Conservation (phyloP, 2,113 vertebrate species). For the Eubucco bourcierii region DNA sequence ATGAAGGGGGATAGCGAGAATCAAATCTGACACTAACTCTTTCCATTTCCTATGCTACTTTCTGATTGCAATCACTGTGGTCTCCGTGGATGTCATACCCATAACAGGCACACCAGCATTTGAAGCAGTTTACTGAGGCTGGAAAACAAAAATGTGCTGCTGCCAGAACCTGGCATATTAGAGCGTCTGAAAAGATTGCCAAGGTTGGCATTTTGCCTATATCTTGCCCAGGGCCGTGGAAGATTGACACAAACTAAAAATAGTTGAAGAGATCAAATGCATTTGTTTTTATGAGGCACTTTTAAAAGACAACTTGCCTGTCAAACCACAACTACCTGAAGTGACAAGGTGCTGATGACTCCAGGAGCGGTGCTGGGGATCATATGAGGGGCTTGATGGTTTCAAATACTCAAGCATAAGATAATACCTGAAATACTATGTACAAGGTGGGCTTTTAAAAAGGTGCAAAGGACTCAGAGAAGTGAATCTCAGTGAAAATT, state of each 20-base stretch:
- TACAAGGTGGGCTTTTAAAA: not conserved
- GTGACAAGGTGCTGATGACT: not conserved
- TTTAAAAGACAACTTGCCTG: not conserved
- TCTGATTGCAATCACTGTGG: conserved; percentile 52
- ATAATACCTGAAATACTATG: not conserved
- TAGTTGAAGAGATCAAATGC: conserved; percentile 59
- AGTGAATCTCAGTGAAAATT: conserved; percentile 2
- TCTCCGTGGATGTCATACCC: conserved; percentile 13
- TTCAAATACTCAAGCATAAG: not conserved
- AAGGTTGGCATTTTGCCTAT: conserved; percentile 65
- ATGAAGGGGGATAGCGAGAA: conserved; percentile 22
- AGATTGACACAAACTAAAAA: conserved; percentile 66
- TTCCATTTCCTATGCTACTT: not conserved
- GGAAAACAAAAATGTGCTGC: conserved; percentile 66
- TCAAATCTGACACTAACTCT: conserved; percentile 44
- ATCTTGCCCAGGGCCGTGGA: conserved; percentile 42
- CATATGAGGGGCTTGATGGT: not conserved
- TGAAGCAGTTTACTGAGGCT: conserved; percentile 54
- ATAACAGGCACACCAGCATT: conserved; percentile 28
- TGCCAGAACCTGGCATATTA: conserved; percentile 66
- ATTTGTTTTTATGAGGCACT: not conserved
- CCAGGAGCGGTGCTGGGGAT: not conserved
- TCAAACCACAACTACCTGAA: not conserved
- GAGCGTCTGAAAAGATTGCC: conserved; percentile 65
- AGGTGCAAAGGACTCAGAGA: not conserved